Evolutionary conservation across 2,113 vertebrate genomes (phyloP), one percentile per base, ranked within the genome.

Genomic region (Engystomops pustulosus): DNA sequence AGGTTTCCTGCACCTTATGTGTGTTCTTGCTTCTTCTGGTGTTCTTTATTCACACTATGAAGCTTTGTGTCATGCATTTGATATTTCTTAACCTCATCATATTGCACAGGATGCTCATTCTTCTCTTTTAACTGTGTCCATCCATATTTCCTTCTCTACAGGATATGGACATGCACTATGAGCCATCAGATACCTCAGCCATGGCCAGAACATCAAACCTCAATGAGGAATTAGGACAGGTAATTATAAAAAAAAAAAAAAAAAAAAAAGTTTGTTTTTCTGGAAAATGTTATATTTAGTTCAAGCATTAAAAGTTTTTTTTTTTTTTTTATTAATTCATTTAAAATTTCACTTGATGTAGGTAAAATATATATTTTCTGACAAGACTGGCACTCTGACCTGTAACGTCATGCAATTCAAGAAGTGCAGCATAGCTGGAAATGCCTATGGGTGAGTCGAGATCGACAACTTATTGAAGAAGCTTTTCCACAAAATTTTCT

Each of bases 301-400:
- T 25, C 9, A 58, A 23, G 25, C 53, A 23, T 11, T 1, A 23
- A 70, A 23, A n/a, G n/a, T n/a, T n/a, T n/a, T n/a, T n/a, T n/a
- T n/a, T n/a, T n/a, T n/a, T n/a, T n/a, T n/a, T n/a, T n/a, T n/a
- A n/a, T n/a, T n/a, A n/a, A n/a, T n/a, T n/a, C n/a, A n/a, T n/a
- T n/a, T n/a, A n/a, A n/a, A n/a, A n/a, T n/a, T n/a, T n/a, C n/a
- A n/a, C n/a, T n/a, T n/a, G n/a, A n/a, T 58, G n/a, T 12, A 98
- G 98, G 98, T 99, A 81, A 99, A 99, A 91, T 99, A 99, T 89
- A 99, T 99, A 89, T 99, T 99, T 94, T 98, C 98, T 44, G 98
- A 99, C 93, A 99, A 99, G 92, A 99, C 98, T 0, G 98, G 98
- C 30, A 99, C 98, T n/a, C 91, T 99, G 89, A 99, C 98, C 0